These are phyloP conservation scores for Cromileptes altivelis DNA, from an alignment of 2,113 vertebrate genomes.

Conservation along the genomic window DNA sequence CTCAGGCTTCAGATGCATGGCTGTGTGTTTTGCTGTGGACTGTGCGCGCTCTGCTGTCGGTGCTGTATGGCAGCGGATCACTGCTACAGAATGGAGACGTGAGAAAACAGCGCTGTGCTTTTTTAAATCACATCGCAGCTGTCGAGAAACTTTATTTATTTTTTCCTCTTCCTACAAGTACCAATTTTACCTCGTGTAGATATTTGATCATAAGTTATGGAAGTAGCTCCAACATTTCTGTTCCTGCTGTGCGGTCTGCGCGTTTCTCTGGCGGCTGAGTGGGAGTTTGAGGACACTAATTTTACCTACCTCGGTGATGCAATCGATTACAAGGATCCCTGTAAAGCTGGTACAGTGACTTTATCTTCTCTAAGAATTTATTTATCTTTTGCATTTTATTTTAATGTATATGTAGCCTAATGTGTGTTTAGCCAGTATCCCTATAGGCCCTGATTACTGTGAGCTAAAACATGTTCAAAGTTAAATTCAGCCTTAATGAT, in stretches of 20 bases:
- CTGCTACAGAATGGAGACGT: slow-evolving; percentile 78
- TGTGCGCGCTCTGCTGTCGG: slow-evolving; percentile 53
- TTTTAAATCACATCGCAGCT: slow-evolving; percentile 43
- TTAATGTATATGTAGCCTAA: background rate
- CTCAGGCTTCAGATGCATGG: slow-evolving; percentile 30
- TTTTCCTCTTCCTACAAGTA: background rate
- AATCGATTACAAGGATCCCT: slow-evolving; percentile 86
- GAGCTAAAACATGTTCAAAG: background rate
- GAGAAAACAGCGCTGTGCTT: slow-evolving; percentile 63
- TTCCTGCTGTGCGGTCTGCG: slow-evolving; percentile 69
- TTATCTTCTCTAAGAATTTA: background rate
- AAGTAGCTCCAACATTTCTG: slow-evolving; percentile 53
- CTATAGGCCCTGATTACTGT: background rate
- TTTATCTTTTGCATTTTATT: background rate
- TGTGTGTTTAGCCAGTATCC: background rate
- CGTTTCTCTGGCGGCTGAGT: slow-evolving; percentile 60
- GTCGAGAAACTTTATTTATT: slow-evolving; percentile 40
- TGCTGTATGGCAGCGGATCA: slow-evolving; percentile 69
- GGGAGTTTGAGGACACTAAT: slow-evolving; percentile 65
- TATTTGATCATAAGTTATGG: slow-evolving; percentile 65
- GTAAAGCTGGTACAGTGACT: slow-evolving; percentile 83
- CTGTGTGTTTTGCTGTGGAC: slow-evolving; percentile 42
- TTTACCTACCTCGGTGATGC: slow-evolving; percentile 62
- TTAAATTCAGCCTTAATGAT: background rate
- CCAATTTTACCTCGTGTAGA: background rate